phyloP scores from a whole-genome alignment of 1,140 invertebrate species.

The Sycophila sp. region DNA sequence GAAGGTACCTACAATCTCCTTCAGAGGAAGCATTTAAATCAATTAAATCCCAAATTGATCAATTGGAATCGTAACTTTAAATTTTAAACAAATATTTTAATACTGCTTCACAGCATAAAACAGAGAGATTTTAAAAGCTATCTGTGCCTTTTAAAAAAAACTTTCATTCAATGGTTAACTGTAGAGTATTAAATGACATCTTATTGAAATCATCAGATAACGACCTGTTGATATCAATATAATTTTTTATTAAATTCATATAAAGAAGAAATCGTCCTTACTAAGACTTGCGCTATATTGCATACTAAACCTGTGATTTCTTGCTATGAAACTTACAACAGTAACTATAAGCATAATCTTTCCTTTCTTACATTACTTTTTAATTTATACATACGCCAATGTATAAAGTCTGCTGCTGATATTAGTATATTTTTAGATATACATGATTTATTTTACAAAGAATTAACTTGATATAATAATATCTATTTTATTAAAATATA shows the following conservation, averaged over 20 bases:
- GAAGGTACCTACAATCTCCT: constrained; percentile 65
- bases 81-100: background rate
- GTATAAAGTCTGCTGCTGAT: background rate
- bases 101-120: too few species aligned
- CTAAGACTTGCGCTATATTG: constrained; percentile 12
- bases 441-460: background rate
- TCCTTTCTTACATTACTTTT: background rate
- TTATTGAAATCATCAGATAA: too few species aligned
- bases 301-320: constrained; percentile 29
- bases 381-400: background rate
- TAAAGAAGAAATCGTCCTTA: background rate
- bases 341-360: constrained; percentile 12
- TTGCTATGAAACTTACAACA: constrained; percentile 5
- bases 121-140: too few species aligned
- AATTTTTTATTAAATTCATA: too few species aligned
- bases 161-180: too few species aligned
- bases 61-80: constrained; percentile 39
- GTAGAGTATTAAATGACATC: too few species aligned
- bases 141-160: background rate
- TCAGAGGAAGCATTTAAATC: constrained; percentile 60
- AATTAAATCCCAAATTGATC: constrained; percentile 57
- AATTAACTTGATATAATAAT: background rate
- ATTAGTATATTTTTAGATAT: too few species aligned
- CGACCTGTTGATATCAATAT: too few species aligned
- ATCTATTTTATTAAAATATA: background rate